Evolutionary conservation across 1,140 invertebrate species (phyloP).

Genomic region (Cydia amplana): DNA sequence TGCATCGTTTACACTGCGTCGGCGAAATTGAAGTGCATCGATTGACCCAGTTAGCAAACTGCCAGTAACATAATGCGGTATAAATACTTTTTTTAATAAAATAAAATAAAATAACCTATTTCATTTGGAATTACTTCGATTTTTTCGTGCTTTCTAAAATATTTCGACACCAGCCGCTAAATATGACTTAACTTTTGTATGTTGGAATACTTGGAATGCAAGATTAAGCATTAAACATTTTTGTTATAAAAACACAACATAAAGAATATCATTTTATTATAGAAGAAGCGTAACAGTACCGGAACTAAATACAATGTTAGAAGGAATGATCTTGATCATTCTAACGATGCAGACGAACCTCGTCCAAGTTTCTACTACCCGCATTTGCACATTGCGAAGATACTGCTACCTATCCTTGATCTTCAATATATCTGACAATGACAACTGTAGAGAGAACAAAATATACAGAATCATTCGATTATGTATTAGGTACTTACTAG

Average conservation of each 20-base stretch:
- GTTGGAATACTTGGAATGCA: too few species aligned
- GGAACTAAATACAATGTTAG: not conserved
- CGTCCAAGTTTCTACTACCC: not conserved
- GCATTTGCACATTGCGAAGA: not conserved
- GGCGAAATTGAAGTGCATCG: constrained; percentile 40
- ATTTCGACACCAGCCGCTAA: too few species aligned
- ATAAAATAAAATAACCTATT: not conserved
- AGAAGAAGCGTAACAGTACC: not conserved
- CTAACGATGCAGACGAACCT: not conserved
- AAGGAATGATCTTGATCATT: not conserved
- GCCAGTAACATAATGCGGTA: constrained; percentile 36
- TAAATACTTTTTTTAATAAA: constrained; percentile 35
- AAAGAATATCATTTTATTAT: too few species aligned
- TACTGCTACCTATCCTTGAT: constrained; percentile 4
- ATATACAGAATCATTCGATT: not conserved
- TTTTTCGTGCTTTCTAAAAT: not conserved
- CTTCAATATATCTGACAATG: not conserved
- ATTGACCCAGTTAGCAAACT: constrained; percentile 38
- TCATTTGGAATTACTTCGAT: not conserved
- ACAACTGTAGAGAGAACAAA: not conserved
- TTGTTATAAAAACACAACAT: too few species aligned
- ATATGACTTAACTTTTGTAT: too few species aligned
- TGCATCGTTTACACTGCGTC: constrained; percentile 37
- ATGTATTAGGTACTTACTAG: too few species aligned
- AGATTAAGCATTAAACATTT: too few species aligned